Evolutionary conservation across 2,888 invertebrate species (phyloP).

Genomic region (Ommatoiulus sabulosus): DNA sequence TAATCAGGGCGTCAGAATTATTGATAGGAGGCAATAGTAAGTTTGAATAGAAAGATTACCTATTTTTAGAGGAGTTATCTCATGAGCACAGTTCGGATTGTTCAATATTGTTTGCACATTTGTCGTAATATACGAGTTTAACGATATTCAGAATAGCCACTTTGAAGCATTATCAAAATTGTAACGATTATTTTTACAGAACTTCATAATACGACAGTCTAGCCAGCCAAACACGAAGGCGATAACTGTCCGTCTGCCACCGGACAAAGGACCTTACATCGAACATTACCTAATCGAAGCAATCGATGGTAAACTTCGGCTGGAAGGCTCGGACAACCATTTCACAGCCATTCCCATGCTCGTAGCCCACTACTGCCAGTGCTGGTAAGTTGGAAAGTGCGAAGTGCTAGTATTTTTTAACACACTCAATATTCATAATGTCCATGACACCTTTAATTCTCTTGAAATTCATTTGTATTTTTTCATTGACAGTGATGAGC

Average conservation of each 20-base stretch:
- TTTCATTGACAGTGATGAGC: slow-evolving; percentile 78
- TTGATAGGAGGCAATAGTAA: not conserved
- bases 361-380: slow-evolving; percentile 93
- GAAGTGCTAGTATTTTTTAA: not conserved
- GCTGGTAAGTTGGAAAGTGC: slow-evolving; percentile 75
- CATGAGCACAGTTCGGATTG: not conserved
- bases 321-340: slow-evolving; percentile 93
- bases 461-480: not conserved
- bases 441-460: not conserved
- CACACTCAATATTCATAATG: not conserved
- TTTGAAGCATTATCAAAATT: not conserved
- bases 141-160: too few species aligned
- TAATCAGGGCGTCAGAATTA: not conserved
- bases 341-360: slow-evolving; percentile 93
- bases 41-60: not conserved
- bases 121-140: too few species aligned
- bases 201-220: slow-evolving; percentile 94
- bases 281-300: slow-evolving; percentile 97
- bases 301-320: slow-evolving; percentile 77
- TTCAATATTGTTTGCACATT: not conserved
- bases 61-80: not conserved
- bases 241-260: slow-evolving; percentile 88
- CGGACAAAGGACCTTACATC: slow-evolving; percentile 89
- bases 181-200: slow-evolving; percentile 72
- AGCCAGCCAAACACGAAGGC: slow-evolving; percentile 96